Conservation (phyloP, 2,113 vertebrate species). For the Drymodes brunneopygia region DNA sequence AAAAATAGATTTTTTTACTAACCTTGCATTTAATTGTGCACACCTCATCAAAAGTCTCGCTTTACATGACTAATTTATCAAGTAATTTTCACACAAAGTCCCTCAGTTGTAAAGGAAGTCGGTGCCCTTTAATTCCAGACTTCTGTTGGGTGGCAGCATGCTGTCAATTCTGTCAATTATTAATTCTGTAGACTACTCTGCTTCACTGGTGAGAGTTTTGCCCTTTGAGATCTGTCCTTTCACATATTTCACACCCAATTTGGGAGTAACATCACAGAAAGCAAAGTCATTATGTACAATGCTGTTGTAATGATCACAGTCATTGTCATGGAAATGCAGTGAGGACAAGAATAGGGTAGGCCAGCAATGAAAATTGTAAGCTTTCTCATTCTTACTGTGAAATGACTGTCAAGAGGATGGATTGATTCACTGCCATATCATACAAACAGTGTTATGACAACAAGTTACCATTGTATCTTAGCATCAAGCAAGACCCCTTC, state of each 20-base stretch:
- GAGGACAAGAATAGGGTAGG: not conserved
- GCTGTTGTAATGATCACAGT: not conserved
- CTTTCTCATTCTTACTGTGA: not conserved
- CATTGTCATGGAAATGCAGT: constrained; percentile 1
- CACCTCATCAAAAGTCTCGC: not conserved
- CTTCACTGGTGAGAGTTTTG: not conserved
- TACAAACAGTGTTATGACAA: not conserved
- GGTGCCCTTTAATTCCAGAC: not conserved
- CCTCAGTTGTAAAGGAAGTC: not conserved
- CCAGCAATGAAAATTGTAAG: not conserved
- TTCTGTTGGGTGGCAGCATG: not conserved
- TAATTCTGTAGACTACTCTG: not conserved
- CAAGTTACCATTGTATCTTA: not conserved
- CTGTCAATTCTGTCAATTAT: not conserved
- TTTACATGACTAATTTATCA: not conserved
- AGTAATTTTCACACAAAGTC: not conserved
- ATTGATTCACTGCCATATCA: not conserved
- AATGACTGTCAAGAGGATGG: not conserved
- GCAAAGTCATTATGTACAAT: not conserved
- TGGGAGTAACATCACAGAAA: constrained; percentile 7
- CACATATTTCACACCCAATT: constrained; percentile 21
- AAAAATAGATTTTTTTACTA: not conserved
- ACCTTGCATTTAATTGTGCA: not conserved
- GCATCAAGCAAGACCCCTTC: not conserved
- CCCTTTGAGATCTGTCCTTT: not conserved